Percentiles rank a stretch among this genome's conserved stretches.
Conservation (phyloP, 2,888 invertebrate species). For the Phoenoteleia sp. region DNA sequence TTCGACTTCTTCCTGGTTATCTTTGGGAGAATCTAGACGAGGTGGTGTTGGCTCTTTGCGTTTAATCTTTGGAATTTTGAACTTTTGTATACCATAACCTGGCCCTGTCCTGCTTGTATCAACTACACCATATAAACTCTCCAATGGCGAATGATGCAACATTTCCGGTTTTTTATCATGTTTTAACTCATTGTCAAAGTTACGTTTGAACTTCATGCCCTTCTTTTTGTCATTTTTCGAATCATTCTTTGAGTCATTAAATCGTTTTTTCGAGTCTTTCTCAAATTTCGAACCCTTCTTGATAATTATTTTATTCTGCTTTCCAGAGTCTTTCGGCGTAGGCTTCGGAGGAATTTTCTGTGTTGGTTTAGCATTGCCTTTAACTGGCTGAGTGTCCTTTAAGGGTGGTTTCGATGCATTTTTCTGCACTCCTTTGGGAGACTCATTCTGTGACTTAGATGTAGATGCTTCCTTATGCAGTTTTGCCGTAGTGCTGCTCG, state of each 20-base stretch:
- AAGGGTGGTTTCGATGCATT: neutral
- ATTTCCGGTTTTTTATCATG: constrained; percentile 76
- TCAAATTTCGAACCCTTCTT: no score
- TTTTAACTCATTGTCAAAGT: constrained; percentile 28
- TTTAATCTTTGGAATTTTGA: constrained; percentile 88
- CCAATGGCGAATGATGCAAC: constrained; percentile 86
- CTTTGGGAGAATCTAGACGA: constrained; percentile 44
- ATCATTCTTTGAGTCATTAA: no score
- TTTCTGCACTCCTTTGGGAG: no score
- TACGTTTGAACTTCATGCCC: constrained; percentile 38
- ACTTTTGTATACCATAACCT: constrained; percentile 87
- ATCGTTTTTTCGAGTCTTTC: no score
- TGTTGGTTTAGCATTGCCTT: neutral
- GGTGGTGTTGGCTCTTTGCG: constrained; percentile 81
- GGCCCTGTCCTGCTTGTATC: constrained; percentile 86
- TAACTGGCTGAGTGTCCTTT: no score
- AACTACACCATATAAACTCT: constrained; percentile 86
- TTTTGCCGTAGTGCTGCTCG: neutral
- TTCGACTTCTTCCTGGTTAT: constrained; percentile 78
- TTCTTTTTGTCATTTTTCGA: constrained; percentile 48
- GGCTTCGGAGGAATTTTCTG: neutral
- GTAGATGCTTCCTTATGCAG: constrained; percentile 1
- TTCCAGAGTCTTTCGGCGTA: no score
- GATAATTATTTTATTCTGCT: no score
- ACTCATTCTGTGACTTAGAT: neutral